Conservation (phyloP, 2,113 vertebrate genomes). For the Acanthochromis polyacanthus region DNA sequence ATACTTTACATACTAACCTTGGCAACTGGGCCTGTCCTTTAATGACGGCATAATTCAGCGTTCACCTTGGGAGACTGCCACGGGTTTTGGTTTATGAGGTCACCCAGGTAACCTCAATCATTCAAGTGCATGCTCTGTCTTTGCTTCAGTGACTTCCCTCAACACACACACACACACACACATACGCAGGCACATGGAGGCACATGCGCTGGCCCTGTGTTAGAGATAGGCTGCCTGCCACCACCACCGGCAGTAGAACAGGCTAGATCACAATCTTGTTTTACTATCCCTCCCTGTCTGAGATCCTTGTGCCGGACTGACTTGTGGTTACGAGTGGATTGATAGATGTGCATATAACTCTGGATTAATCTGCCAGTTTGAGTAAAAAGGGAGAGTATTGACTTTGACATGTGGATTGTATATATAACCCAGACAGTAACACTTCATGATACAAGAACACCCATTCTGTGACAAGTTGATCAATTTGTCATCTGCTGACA, state of each 20-base stretch:
- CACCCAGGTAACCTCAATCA: conserved; percentile 87
- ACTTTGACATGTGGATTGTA: conserved; percentile 41
- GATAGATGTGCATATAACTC: conserved; percentile 67
- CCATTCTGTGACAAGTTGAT: conserved; percentile 5
- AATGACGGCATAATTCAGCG: conserved; percentile 89
- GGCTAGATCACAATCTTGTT: conserved; percentile 70
- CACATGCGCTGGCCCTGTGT: conserved; percentile 47
- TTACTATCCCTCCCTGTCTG: conserved; percentile 51
- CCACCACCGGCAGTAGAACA: conserved; percentile 48
- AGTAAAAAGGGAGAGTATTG: conserved; percentile 45
- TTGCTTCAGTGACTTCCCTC: conserved; percentile 82
- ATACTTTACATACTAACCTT: conserved; percentile 90
- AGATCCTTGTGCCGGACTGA: conserved; percentile 60
- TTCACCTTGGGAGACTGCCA: conserved; percentile 89
- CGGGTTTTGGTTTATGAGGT: conserved; percentile 88
- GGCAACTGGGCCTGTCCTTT: conserved; percentile 86
- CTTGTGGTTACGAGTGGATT: conserved; percentile 51
- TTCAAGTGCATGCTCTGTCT: conserved; percentile 85
- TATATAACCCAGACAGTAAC: conserved; percentile 20
- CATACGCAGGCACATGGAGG: conserved; percentile 26
- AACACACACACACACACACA: conserved; percentile 58
- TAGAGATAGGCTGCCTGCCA: conserved; percentile 57
- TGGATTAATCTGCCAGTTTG: conserved; percentile 56
- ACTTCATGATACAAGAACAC: conserved; percentile 8
- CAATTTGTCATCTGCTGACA: conserved; percentile 12